Base-by-base conservation (phyloP, 2,797 vertebrate species). In the Otolemur crassicaudatus region DNA sequence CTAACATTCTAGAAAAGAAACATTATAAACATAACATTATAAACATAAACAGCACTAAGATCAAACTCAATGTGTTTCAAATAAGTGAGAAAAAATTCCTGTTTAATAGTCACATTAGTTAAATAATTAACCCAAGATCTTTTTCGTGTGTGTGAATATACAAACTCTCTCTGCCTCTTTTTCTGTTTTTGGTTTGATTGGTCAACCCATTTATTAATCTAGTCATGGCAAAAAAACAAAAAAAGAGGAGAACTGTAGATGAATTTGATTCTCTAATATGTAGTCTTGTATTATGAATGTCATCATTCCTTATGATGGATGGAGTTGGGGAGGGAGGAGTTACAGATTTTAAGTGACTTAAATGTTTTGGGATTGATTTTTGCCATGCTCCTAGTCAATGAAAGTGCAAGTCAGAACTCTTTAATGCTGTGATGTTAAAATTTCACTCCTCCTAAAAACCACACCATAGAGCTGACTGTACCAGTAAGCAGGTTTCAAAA, bases 401-500 rank as follows among this genome's bases (percentile, higher is more conserved):
- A 75, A 82, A 91, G 31, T 61, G 4, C 4, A 77, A 93, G 40
- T 85, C 29, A 81, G 58, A 5, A 72, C 34, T 76, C 65, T 91
- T 84, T 86, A 86, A 73, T 90, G 11, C 90, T 87, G 4, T 73
- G 79, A 23, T 94, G 60, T 82, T 90, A 69, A 58, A 93, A 95
- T 90, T 93, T 96, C 65, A 67, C 58, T 88, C 87, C 49, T 87
- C 14, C 37, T 82, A 89, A 93, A 87, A 76, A 85, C 72, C 61
- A 95, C 29, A 86, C 46, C 65, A 56, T 40, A 67, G 79, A 93
- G 49, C 37, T 91, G 89, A 93, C 60, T 87, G 90, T 0, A 70
- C 1, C 95, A 76, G 76, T 83, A 92, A 90, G 75, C 90, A 76
- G 5, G 0, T 96, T 97, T 96, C 87, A 97, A 87, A 95, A 97